Base-by-base conservation (phyloP, 2,888 invertebrate species). In the Apamea sordens region DNA sequence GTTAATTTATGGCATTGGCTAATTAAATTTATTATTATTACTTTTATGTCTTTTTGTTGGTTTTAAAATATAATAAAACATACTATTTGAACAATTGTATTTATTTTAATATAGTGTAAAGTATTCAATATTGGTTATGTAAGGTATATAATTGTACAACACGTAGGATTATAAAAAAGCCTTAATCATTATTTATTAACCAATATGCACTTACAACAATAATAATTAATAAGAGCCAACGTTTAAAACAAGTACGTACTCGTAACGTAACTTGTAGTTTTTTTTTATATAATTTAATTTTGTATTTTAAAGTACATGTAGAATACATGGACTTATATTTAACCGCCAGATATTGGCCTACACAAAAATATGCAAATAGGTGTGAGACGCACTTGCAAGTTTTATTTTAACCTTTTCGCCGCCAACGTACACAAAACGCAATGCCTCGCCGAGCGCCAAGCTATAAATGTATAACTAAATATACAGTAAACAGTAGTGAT, bases 101-200 rank as follows among this genome's bases (percentile, higher is more conserved):
- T 87, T 78, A 86, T 87, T 89, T 78, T 53, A 59, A 79, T 82
- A 77, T 53, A 70, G 56, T 70, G 36, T 80, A 80, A 80, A 80
- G 32, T 80, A 69, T 73, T 59, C 15, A 73, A 78, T 88, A 86
- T 70, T 77, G 68, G 69, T 79, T 86, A 83, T 72, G 21, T 71
- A 73, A 53, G 36, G 28, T 78, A 79, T 73, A 84, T 74, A 50
- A 70, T 77, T 84, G 74, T 75, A 82, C 76, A 87, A 86, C 67
- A 69, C 47, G 69, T 65, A 70, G n/a, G 65, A 74, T 79, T 76
- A 85, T 81, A 85, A 80, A 82, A 82, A 63, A 67, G 36, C 61
- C 65, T 50, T 87, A 79, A 47, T 50, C 41, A 82, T 65, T 75
- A 67, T 77, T 24, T n/a, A 78, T 15, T 77, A 77, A 77, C 69